Evolutionary conservation across 2,888 invertebrate species (phyloP), one percentile per base, ranked within the genome.

Genomic region (Argynnis bischoffii): DNA sequence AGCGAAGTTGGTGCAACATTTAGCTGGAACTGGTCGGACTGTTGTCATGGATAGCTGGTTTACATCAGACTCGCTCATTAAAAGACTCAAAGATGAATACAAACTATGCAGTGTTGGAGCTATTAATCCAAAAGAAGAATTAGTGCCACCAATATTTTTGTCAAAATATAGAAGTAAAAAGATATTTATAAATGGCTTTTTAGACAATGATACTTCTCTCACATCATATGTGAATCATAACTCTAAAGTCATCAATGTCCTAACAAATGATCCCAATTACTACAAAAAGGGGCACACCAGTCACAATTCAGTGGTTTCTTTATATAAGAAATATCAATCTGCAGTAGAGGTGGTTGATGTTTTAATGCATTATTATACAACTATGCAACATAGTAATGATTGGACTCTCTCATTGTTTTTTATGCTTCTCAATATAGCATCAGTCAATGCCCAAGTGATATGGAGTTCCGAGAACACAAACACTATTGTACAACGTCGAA

Each of bases 331-430:
- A 73, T 81, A 88, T 69, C 84, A 87, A 48, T 84, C 88, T 2
- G 81, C 86, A 0, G 88, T 90, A 2, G 85, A 88, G 81, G 88
- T 92, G 13, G 71, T 88, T 13, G 88, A 90, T 77, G 89, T 92
- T 11, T 74, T 92, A 11, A 90, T 90, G 86, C 84, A 89, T 78
- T 89, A 89, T 75, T 92, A 92, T 69, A 91, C 91, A 0, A 89
- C 91, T 6, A 83, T 88, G 84, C 88, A 90, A 67, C 81, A 86
- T 67, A 86, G 87, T n/a, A 90, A 91, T 71, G 84, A 88, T 72
- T 93, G 92, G 92, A 85, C 87, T 0, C 71, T 90, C 8, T 86
- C 90, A 4, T 74, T 92, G 68, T 92, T 92, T 73, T 91, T 88
- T 67, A 87, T 87, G 41, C 72, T 92, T 63, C 77, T 92, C 15